These are phyloP conservation scores for Canis aureus DNA, from an alignment of 2,113 vertebrate species.

Conservation along the genomic window DNA sequence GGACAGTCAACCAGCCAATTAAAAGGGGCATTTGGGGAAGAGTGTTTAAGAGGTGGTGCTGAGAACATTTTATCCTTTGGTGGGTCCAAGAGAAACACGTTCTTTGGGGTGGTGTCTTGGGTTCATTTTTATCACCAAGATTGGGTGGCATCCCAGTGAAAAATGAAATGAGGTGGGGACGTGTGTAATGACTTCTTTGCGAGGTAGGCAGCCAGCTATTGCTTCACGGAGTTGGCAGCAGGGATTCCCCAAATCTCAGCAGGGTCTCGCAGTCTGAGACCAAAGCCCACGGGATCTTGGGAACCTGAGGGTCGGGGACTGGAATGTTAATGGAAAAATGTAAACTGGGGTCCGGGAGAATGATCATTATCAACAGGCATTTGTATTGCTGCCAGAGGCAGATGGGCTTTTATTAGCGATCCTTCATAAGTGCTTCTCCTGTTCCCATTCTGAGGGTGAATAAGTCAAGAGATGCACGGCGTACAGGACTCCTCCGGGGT, in stretches of 20 bases:
- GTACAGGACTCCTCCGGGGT: not conserved
- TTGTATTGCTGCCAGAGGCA: conserved; percentile 69
- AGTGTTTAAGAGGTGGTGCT: conserved; percentile 59
- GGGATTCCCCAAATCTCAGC: not conserved
- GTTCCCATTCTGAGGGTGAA: conserved; percentile 56
- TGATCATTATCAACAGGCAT: conserved; percentile 58
- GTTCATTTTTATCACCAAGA: conserved; percentile 65
- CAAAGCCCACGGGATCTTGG: not conserved
- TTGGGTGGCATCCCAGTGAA: conserved; percentile 51
- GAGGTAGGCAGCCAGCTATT: not conserved
- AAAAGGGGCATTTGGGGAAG: conserved; percentile 62
- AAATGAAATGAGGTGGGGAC: conserved; percentile 22
- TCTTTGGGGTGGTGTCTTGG: conserved; percentile 65
- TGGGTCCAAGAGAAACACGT: conserved; percentile 69
- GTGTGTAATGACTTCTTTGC: not conserved
- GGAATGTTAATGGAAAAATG: conserved; percentile 68
- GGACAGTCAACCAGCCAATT: conserved; percentile 58
- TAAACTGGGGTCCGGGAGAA: conserved; percentile 67
- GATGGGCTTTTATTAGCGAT: conserved; percentile 61
- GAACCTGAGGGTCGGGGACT: conserved; percentile 14
- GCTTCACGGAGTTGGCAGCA: not conserved
- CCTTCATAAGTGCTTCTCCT: conserved; percentile 33
- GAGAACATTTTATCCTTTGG: conserved; percentile 79
- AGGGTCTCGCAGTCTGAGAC: not conserved
- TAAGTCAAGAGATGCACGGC: not conserved